Percentiles rank a stretch among this genome's conserved stretches.
These are phyloP conservation scores for Idaea biselata DNA, from an alignment of 2,888 invertebrate species.

Conservation along the genomic window DNA sequence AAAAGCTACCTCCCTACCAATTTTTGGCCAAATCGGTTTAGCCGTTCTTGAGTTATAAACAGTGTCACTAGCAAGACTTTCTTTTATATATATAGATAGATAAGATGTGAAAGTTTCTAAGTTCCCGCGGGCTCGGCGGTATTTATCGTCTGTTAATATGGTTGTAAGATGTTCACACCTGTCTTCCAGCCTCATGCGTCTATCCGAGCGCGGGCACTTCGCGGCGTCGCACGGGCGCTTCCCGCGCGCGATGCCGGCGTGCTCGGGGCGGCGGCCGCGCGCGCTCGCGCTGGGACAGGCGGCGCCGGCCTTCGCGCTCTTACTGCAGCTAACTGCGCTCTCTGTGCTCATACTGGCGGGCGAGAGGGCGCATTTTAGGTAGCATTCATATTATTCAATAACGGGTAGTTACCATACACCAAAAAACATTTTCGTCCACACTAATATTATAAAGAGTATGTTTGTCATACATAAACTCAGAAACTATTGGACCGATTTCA, in stretches of 20 bases:
- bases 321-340: constrained; percentile 41
- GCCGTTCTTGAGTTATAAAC: too few relatives aligned
- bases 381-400: background rate
- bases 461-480: too few relatives aligned
- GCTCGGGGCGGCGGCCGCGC: constrained; percentile 61
- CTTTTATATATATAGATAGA: too few relatives aligned
- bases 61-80: too few relatives aligned
- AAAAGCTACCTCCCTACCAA: too few relatives aligned
- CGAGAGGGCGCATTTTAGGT: constrained; percentile 53
- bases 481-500: too few relatives aligned
- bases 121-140: too few relatives aligned
- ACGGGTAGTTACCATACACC: too few relatives aligned
- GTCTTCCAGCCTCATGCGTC: constrained; percentile 53
- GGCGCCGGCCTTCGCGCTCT: constrained; percentile 61
- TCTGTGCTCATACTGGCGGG: constrained; percentile 42
- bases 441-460: too few relatives aligned
- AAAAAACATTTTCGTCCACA: background rate
- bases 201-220: constrained; percentile 61
- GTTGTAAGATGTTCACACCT: background rate
- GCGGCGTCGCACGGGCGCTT: constrained; percentile 46
- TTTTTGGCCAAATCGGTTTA: too few relatives aligned
- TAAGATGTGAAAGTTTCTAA: too few relatives aligned
- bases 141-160: too few relatives aligned
- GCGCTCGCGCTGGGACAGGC: constrained; percentile 69
- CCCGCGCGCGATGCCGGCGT: constrained; percentile 46